Conservation (phyloP, 2,797 vertebrate genomes). For the Ctenochaetus hawaiiensis region DNA sequence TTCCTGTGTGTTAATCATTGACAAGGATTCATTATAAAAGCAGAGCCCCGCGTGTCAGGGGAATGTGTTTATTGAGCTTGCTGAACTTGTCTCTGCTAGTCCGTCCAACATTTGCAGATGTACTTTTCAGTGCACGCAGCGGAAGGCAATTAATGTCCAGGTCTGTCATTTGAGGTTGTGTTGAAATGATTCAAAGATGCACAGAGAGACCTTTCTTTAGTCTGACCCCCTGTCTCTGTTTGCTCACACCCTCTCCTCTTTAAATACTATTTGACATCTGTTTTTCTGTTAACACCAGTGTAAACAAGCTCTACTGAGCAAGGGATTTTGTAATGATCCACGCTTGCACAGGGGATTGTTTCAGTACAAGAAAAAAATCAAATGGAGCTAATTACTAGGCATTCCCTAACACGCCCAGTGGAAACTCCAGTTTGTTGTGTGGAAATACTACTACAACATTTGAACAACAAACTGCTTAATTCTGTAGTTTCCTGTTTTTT, state of each 20-base stretch:
- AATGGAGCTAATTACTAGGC: slow-evolving; percentile 68
- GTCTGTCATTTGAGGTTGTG: slow-evolving; percentile 63
- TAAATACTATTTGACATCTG: slow-evolving; percentile 71
- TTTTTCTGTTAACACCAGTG: slow-evolving; percentile 67
- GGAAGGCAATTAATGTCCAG: slow-evolving; percentile 56
- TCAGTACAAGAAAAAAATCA: slow-evolving; percentile 60
- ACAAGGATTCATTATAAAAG: slow-evolving; percentile 62
- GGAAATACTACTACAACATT: slow-evolving; percentile 54
- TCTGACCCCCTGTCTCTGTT: slow-evolving; percentile 13
- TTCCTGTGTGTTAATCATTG: slow-evolving; percentile 70
- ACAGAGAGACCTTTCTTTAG: slow-evolving; percentile 27
- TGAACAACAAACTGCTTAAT: slow-evolving; percentile 52
- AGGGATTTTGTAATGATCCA: slow-evolving; percentile 68
- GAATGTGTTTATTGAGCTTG: slow-evolving; percentile 66
- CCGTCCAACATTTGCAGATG: slow-evolving; percentile 51
- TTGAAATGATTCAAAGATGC: slow-evolving; percentile 48
- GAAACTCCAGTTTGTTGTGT: slow-evolving; percentile 59
- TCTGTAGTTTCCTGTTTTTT: slow-evolving; percentile 64
- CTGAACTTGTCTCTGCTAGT: slow-evolving; percentile 71
- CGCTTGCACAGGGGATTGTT: slow-evolving; percentile 60
- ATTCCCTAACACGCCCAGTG: slow-evolving; percentile 63
- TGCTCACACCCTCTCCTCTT: slow-evolving; percentile 57
- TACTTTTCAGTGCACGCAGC: slow-evolving; percentile 35
- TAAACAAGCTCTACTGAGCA: slow-evolving; percentile 53
- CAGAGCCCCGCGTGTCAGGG: slow-evolving; percentile 42